A percentile compares a stretch with the other conserved stretches of the same genome.
Evolutionary conservation across 2,797 vertebrate genomes (phyloP).

Genomic region (Oreonectes daqikongensis): DNA sequence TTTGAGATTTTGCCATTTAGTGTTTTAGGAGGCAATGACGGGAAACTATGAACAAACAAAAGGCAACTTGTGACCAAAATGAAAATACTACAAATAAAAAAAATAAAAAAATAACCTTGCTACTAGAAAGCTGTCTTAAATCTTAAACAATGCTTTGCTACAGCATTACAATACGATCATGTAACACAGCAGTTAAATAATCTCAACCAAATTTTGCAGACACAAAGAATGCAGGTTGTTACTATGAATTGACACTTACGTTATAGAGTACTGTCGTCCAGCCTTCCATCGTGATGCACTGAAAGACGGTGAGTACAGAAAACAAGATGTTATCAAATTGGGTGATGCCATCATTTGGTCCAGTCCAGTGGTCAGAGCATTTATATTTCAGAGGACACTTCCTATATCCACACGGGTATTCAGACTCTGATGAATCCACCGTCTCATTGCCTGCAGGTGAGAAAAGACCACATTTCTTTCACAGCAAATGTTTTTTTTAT

Average conservation of each 20-base stretch:
- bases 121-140: not conserved
- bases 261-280: slow-evolving; percentile 98
- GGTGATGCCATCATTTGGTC: slow-evolving; percentile 96
- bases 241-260: slow-evolving; percentile 74
- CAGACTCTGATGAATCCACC: slow-evolving; percentile 80
- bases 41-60: not conserved
- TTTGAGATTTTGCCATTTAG: not conserved
- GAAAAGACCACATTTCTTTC: not conserved
- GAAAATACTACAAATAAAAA: not conserved
- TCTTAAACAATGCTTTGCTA: not conserved
- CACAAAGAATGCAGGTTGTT: not conserved
- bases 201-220: not conserved
- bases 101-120: not conserved
- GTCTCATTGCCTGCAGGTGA: slow-evolving; percentile 71
- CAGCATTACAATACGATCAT: not conserved
- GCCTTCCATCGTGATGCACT: slow-evolving; percentile 99
- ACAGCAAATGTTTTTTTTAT: too few species aligned
- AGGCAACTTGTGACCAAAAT: not conserved
- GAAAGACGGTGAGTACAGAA: slow-evolving; percentile 96
- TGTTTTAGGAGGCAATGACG: not conserved
- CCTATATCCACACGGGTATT: slow-evolving; percentile 89
- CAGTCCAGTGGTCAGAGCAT: slow-evolving; percentile 87
- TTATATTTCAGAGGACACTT: slow-evolving; percentile 84
- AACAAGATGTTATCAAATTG: slow-evolving; percentile 99
- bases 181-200: not conserved